These are phyloP conservation scores for Tachuris rubrigastra DNA, from an alignment of 2,113 vertebrate genomes.

Conservation along the genomic window DNA sequence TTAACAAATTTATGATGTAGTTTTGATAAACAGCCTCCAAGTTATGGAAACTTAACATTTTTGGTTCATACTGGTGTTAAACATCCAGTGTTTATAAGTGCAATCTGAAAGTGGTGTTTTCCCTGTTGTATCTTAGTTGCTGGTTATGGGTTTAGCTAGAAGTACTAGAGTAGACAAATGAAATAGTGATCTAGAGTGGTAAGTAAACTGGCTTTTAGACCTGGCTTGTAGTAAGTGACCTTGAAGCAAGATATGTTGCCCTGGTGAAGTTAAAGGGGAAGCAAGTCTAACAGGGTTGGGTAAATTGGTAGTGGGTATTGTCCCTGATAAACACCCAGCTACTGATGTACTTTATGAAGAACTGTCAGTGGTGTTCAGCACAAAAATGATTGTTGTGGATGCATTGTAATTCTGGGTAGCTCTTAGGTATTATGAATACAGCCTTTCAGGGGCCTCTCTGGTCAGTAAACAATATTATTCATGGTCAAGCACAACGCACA, in stretches of 20 bases:
- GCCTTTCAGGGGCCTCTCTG: not conserved
- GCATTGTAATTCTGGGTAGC: not conserved
- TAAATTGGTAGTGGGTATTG: not conserved
- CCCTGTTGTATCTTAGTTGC: not conserved
- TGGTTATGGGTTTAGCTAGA: not conserved
- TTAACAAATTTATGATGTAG: not conserved
- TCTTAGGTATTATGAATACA: not conserved
- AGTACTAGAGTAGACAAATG: not conserved
- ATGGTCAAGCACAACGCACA: not conserved
- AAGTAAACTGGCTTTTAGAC: not conserved
- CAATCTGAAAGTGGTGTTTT: not conserved
- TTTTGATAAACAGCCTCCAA: not conserved
- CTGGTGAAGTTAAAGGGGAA: not conserved
- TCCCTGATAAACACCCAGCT: not conserved
- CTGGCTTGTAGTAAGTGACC: not conserved
- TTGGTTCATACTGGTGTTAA: not conserved
- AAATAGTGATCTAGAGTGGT: not conserved
- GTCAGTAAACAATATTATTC: not conserved
- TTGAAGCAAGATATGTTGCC: not conserved
- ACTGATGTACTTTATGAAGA: not conserved
- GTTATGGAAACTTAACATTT: not conserved
- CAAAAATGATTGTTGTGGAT: not conserved
- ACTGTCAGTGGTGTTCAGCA: not conserved
- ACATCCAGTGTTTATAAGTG: not conserved
- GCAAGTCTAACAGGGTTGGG: not conserved